phyloP scores from a whole-genome alignment of 2,797 vertebrate genomes.

The Phyllotis vaccarum region DNA sequence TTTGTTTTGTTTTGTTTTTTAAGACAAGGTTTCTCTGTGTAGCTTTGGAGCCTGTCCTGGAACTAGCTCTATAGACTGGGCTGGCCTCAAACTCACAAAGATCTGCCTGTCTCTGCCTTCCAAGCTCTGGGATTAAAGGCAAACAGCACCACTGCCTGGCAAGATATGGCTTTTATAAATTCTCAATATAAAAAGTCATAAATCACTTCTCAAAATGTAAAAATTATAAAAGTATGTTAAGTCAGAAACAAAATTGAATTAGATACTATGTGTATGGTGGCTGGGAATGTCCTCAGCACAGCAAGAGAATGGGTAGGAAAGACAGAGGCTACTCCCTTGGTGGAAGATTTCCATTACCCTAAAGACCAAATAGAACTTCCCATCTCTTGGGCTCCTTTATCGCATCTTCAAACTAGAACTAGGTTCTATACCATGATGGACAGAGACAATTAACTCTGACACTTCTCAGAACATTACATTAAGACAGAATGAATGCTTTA shows the following conservation, averaged over 20 bases:
- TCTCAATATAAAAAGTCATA: not conserved
- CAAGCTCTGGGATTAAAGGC: no score
- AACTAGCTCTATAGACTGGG: no score
- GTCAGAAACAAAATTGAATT: slow-evolving; percentile 16
- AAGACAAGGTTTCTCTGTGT: no score
- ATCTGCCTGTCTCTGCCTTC: no score
- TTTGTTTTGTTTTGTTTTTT: no score
- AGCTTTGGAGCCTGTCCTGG: no score
- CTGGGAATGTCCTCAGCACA: not conserved
- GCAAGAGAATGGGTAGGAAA: not conserved
- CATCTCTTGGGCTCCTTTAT: not conserved
- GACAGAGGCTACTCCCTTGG: not conserved
- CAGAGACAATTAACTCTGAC: not conserved
- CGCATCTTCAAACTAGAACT: not conserved
- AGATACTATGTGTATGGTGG: not conserved
- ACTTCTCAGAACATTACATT: not conserved
- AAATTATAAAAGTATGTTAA: not conserved
- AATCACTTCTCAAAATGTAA: slow-evolving; percentile 34
- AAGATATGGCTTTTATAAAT: not conserved
- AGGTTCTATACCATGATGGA: not conserved
- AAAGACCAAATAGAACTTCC: not conserved
- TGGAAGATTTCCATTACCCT: not conserved
- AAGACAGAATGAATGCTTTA: slow-evolving; percentile 56
- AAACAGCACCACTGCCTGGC: no score
- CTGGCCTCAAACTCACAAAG: no score